Percentiles rank a stretch among this genome's conserved stretches.
phyloP scores from a whole-genome alignment of 1,140 invertebrate genomes.

The Hylyphantes graminicola region DNA sequence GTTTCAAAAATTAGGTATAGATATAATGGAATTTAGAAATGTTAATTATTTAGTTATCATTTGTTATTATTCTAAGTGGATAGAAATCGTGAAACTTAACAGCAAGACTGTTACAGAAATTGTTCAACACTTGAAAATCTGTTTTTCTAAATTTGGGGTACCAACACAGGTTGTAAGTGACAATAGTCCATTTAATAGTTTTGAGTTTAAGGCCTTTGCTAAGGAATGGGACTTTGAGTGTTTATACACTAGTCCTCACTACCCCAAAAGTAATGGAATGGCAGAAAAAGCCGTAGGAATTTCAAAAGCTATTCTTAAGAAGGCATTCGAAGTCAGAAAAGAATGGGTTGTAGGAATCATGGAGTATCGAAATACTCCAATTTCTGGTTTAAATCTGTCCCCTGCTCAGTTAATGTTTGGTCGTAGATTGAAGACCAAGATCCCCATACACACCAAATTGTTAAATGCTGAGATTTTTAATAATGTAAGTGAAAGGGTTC shows the following conservation, averaged over 20 bases:
- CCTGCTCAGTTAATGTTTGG: not conserved
- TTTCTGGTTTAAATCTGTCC: constrained; percentile 8
- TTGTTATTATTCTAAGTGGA: constrained; percentile 26
- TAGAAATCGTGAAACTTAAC: not conserved
- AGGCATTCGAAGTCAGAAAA: constrained; percentile 9
- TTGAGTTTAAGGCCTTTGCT: constrained; percentile 7
- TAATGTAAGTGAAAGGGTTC: too few species aligned
- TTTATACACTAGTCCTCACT: not conserved
- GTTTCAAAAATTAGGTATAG: constrained; percentile 19
- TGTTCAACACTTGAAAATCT: not conserved
- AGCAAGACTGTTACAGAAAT: constrained; percentile 6
- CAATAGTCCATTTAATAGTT: constrained; percentile 16
- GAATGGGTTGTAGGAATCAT: not conserved
- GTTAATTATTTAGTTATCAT: constrained; percentile 2
- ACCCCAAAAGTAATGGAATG: constrained; percentile 27
- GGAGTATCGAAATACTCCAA: constrained; percentile 32
- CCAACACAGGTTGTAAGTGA: constrained; percentile 7
- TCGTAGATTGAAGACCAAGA: constrained; percentile 3
- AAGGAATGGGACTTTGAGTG: constrained; percentile 23
- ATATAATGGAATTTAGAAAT: constrained; percentile 3
- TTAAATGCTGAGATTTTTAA: constrained; percentile 12
- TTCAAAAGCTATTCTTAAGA: constrained; percentile 7
- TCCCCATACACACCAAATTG: constrained; percentile 6
- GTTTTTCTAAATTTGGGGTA: constrained; percentile 13
- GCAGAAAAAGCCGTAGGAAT: constrained; percentile 10